These are phyloP conservation scores for Brachionus plicatilis DNA, from an alignment of 1,140 invertebrate species.

Conservation along the genomic window DNA sequence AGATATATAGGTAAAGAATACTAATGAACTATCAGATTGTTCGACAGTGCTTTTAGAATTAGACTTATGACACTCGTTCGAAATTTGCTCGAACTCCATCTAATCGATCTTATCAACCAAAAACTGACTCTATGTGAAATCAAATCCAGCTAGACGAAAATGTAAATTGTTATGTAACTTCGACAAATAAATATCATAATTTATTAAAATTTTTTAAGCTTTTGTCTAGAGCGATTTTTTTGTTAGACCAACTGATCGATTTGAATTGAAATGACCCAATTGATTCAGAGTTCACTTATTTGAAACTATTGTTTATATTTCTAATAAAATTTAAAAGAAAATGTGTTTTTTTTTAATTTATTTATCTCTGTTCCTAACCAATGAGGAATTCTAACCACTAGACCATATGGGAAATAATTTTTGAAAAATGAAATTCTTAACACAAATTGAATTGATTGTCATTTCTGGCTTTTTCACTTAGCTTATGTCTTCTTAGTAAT, in stretches of 20 bases:
- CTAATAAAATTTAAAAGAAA: neutral
- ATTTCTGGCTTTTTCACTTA: neutral
- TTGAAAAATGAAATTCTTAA: neutral
- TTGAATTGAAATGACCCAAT: too few species aligned
- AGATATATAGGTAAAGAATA: neutral
- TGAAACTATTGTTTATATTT: too few species aligned
- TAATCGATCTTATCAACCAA: neutral
- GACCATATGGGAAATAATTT: neutral
- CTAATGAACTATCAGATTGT: neutral
- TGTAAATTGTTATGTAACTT: neutral
- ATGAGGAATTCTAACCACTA: neutral
- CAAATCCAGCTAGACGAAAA: neutral
- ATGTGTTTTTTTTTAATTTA: neutral
- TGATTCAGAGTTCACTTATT: too few species aligned
- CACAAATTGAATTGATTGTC: neutral
- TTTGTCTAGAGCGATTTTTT: neutral
- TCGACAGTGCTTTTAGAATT: neutral
- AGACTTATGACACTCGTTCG: neutral
- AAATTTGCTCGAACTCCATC: neutral
- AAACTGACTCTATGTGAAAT: neutral
- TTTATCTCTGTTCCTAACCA: neutral
- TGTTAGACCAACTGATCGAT: neutral
- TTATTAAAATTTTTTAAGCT: neutral
- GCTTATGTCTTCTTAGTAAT: neutral
- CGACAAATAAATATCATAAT: neutral